Conservation (phyloP, 1,140 invertebrate genomes). For the Limonius californicus region DNA sequence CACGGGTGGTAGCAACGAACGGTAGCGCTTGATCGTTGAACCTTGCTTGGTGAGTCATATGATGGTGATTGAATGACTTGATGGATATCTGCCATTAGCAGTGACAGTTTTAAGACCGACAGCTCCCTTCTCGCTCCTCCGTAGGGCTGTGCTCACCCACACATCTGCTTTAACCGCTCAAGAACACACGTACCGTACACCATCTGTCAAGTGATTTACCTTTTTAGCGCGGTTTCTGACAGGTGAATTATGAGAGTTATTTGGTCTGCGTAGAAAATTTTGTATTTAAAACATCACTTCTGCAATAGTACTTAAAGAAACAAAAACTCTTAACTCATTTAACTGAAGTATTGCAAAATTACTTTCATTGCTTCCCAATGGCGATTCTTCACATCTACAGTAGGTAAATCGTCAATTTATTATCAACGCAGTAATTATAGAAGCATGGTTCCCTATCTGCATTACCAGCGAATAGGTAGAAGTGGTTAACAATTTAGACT, state of each 20-base stretch:
- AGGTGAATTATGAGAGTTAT: slow-evolving; percentile 11
- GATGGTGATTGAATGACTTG: slow-evolving; percentile 46
- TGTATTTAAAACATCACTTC: slow-evolving; percentile 3
- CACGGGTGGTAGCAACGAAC: slow-evolving; percentile 15
- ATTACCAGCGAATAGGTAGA: too few species aligned
- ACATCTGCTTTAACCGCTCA: slow-evolving; percentile 30
- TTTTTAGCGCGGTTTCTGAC: slow-evolving; percentile 30
- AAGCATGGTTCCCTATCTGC: too few species aligned
- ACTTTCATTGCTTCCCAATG: too few species aligned
- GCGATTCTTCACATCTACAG: too few species aligned
- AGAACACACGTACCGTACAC: slow-evolving; percentile 24
- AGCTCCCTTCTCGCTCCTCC: slow-evolving; percentile 20
- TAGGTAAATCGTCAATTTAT: too few species aligned
- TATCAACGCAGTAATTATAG: too few species aligned
- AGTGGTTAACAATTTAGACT: too few species aligned
- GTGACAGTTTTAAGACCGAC: slow-evolving; percentile 47
- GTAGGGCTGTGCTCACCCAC: slow-evolving; percentile 28
- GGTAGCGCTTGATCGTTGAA: slow-evolving; percentile 26
- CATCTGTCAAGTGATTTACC: slow-evolving; percentile 37
- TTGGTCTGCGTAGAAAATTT: slow-evolving; percentile 9
- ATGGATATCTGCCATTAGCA: slow-evolving; percentile 48
- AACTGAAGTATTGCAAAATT: too few species aligned
- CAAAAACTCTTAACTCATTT: too few species aligned
- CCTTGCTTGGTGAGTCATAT: slow-evolving; percentile 40
- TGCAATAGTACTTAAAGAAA: too few species aligned